These are phyloP conservation scores for Drosophila aldrichi DNA, from an alignment of 2,888 invertebrate species.

Conservation along the genomic window DNA sequence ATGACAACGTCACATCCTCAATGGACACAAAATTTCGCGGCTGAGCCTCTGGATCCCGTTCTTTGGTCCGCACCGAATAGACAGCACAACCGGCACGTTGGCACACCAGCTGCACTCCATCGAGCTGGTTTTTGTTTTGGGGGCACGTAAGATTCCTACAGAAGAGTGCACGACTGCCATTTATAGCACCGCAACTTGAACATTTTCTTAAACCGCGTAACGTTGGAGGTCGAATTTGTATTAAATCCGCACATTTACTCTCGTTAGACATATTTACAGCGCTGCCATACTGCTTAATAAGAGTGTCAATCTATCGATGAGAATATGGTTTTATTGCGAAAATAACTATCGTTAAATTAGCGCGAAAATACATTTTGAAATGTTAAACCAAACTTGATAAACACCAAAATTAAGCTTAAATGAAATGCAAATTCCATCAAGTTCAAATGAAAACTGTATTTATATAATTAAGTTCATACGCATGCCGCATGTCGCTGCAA, in stretches of 20 bases:
- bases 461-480: background rate
- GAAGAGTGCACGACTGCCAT: constrained; percentile 89
- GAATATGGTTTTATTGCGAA: rapidly evolving
- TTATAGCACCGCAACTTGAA: constrained; percentile 90
- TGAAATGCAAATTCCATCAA: background rate
- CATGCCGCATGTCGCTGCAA: constrained; percentile 12
- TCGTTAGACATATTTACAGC: constrained; percentile 15
- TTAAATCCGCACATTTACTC: constrained; percentile 26
- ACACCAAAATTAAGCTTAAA: background rate
- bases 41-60: constrained; percentile 88
- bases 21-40: constrained; percentile 91
- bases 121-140: constrained; percentile 74
- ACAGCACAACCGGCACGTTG: constrained; percentile 87
- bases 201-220: constrained; percentile 90
- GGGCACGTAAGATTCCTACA: constrained; percentile 78
- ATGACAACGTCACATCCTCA: constrained; percentile 84
- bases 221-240: constrained; percentile 43
- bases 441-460: background rate
- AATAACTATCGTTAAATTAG: background rate
- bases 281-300: constrained; percentile 15
- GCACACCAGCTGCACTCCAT: constrained; percentile 86
- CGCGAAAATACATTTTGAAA: background rate
- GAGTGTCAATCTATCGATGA: constrained; percentile 1
- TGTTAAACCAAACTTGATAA: background rate
- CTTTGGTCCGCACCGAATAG: constrained; percentile 90